Evolutionary conservation across 2,888 invertebrate genomes (phyloP).

Genomic region (Xestia c-nigrum): DNA sequence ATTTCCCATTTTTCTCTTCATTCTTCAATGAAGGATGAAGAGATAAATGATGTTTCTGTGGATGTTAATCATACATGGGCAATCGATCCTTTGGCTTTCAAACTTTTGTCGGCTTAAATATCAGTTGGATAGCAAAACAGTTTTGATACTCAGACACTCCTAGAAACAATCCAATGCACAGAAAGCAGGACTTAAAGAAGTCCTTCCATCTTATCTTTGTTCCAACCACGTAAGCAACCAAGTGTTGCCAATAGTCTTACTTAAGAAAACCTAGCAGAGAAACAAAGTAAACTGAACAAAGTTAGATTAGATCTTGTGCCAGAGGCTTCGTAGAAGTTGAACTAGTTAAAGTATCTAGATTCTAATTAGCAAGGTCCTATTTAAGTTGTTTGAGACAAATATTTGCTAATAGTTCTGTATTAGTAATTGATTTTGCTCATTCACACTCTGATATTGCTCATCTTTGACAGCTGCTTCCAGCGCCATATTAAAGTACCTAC

Average conservation of each 20-base stretch:
- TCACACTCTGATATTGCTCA: neutral
- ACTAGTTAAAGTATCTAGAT: constrained; percentile 22
- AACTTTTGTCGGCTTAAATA: neutral
- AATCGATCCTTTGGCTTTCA: neutral
- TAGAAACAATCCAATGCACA: neutral
- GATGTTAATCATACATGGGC: neutral
- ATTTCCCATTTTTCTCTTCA: neutral
- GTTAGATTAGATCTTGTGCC: constrained; percentile 48
- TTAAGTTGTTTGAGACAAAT: neutral
- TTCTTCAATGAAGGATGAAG: neutral
- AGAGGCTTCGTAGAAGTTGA: constrained; percentile 4
- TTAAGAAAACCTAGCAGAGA: constrained; percentile 15
- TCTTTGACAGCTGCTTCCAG: neutral
- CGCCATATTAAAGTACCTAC: neutral
- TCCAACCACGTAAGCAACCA: constrained; percentile 8
- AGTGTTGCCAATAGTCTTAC: constrained; percentile 37
- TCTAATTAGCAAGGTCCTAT: constrained; percentile 14
- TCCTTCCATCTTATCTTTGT: neutral
- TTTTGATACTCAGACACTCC: neutral
- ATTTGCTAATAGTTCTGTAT: neutral
- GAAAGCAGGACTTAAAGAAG: neutral
- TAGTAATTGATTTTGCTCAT: neutral
- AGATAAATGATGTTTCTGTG: neutral
- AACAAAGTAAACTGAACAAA: constrained; percentile 37
- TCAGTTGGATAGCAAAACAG: neutral